Evolutionary conservation across 2,113 vertebrate genomes (phyloP), one percentile per base, ranked within the genome.

Genomic region (Lampris megalopsis): DNA sequence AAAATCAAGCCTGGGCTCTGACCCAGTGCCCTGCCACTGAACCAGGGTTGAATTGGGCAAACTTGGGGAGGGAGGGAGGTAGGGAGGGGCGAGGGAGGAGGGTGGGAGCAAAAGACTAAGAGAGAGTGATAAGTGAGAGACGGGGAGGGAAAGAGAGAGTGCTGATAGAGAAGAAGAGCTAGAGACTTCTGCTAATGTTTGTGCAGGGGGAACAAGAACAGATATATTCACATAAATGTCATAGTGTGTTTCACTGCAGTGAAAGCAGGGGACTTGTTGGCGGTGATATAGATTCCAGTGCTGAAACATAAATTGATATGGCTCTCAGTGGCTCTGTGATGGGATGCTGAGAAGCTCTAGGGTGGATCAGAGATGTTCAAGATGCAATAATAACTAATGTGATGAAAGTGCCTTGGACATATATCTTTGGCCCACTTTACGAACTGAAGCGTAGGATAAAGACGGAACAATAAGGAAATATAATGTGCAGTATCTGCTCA

Each of bases 21-120:
- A 94, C 92, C 92, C 63, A 94, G 83, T 94, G 92, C 81, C 92
- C 92, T 70, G 86, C 81, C 72, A 1, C 77, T 94, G 93, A 94
- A 93, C 92, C 90, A 49, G 64, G 73, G 43, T 67, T 62, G 65
- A 86, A 91, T 83, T 40, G 83, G 83, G 77, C 61, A 81, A 84
- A 88, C 70, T 75, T 47, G 54, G 84, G 85, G 68, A 71, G 82
- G 86, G 86, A 11, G 64, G 24, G 24, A 24, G 24, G 24, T 24
- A 24, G 24, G 24, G 24, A 24, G 24, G 24, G 24, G 24, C 24
- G 24, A 24, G 24, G 24, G 79, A 59, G 54, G 84, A 73, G 77
- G 53, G 77, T 36, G 2, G 50, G 35, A 61, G 66, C 38, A 37
- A 59, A 78, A 52, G 61, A 79, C 70, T 75, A 36, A 52, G 4